A percentile compares a stretch with the other conserved stretches of the same genome.
These are phyloP conservation scores for Oplegnathus fasciatus DNA, from an alignment of 2,113 vertebrate species.

Conservation along the genomic window DNA sequence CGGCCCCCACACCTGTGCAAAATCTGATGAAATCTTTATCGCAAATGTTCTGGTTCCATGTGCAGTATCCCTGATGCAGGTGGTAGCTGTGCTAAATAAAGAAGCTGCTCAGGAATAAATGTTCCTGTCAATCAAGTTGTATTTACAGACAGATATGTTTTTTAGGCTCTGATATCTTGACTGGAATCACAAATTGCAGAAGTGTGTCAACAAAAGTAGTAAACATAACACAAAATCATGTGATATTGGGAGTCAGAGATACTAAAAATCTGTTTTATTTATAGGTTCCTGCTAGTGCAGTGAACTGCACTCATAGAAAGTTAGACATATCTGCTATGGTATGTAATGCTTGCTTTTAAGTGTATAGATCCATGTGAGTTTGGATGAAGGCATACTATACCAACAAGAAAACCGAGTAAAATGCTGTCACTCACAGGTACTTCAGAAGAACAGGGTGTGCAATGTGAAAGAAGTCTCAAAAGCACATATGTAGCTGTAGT, in stretches of 20 bases:
- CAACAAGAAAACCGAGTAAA: constrained; percentile 16
- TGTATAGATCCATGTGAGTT: not conserved
- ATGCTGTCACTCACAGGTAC: not conserved
- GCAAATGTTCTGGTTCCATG: too few relatives aligned
- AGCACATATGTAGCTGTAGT: constrained; percentile 1
- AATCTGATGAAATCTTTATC: not conserved
- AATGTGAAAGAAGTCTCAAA: constrained; percentile 19
- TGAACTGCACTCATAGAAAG: not conserved
- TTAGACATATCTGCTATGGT: not conserved
- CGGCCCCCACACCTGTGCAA: not conserved
- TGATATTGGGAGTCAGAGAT: not conserved
- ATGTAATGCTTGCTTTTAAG: not conserved
- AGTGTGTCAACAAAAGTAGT: constrained; percentile 4
- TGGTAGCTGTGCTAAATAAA: not conserved
- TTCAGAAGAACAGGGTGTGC: constrained; percentile 29
- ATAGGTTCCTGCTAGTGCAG: not conserved
- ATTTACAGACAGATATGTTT: not conserved
- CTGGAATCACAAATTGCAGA: constrained; percentile 10
- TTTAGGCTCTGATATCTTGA: not conserved
- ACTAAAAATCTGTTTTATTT: constrained; percentile 18
- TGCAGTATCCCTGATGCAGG: not conserved
- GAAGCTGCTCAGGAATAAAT: not conserved
- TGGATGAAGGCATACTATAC: not conserved
- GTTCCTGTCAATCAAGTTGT: not conserved
- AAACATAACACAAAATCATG: not conserved